These are phyloP conservation scores for Apostichopus leukothele DNA, from an alignment of 53 echinoderm and acorn worm genomes.

Conservation along the genomic window DNA sequence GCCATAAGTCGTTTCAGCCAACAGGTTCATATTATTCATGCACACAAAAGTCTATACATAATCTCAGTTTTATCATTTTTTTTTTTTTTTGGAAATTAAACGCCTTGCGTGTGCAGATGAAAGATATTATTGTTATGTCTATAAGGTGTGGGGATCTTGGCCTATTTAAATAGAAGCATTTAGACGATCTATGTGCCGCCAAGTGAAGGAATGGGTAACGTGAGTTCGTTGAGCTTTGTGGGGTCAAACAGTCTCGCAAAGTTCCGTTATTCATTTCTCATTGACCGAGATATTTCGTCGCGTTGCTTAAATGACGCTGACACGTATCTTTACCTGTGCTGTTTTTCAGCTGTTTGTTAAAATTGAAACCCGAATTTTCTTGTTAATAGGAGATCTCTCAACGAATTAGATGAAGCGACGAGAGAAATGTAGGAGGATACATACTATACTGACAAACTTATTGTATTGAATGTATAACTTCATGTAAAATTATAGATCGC, in stretches of 20 bases:
- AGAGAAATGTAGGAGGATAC: too few species aligned
- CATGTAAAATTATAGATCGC: too few species aligned
- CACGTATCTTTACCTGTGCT: conserved; percentile 12
- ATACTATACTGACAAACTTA: too few species aligned
- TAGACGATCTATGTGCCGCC: neutral
- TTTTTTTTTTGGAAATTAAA: too few species aligned
- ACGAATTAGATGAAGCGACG: neutral
- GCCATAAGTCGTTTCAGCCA: too few species aligned
- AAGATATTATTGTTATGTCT: conserved; percentile 30
- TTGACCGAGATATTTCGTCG: conserved; percentile 32
- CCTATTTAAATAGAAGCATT: conserved; percentile 12
- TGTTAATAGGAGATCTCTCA: neutral
- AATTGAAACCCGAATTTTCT: neutral
- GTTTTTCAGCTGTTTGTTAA: conserved; percentile 9
- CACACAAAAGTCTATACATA: too few species aligned
- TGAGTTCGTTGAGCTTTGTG: conserved; percentile 37
- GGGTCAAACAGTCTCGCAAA: neutral
- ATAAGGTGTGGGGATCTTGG: neutral
- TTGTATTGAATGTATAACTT: too few species aligned
- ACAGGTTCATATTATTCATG: too few species aligned
- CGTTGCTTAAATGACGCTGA: conserved; percentile 14
- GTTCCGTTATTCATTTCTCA: conserved; percentile 24
- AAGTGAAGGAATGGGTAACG: conserved; percentile 3
- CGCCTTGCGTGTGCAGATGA: conserved; percentile 5
- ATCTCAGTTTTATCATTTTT: too few species aligned